Percentiles rank a stretch among this genome's conserved stretches.
Evolutionary conservation across 2,797 vertebrate species (phyloP).

Genomic region (Falco berigora): DNA sequence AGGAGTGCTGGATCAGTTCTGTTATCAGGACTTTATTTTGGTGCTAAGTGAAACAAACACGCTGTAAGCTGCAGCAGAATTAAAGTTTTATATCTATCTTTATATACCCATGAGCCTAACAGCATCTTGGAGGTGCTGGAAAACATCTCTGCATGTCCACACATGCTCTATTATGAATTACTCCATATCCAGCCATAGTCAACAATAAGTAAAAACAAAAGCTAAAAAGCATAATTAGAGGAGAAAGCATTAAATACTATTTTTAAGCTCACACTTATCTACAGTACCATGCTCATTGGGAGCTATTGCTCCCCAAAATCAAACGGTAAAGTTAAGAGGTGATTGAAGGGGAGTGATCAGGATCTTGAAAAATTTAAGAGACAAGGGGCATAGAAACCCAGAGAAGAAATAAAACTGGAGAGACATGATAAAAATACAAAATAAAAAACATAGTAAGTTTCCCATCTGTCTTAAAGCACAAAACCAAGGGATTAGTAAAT

Average conservation of each 20-base stretch:
- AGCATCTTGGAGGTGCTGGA: background rate
- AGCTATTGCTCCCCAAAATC: background rate
- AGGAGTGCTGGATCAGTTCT: background rate
- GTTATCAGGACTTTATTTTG: background rate
- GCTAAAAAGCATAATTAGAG: background rate
- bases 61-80: background rate
- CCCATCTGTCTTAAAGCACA: background rate
- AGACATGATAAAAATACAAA: background rate
- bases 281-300: background rate
- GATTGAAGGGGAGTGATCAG: background rate
- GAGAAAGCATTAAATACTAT: background rate
- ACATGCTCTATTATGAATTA: background rate
- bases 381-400: background rate
- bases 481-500: background rate
- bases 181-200: background rate
- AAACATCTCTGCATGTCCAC: background rate
- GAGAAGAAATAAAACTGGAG: background rate
- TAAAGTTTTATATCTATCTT: background rate
- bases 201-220: background rate
- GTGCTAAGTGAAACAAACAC: background rate
- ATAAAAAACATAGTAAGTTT: background rate
- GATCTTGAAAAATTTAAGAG: background rate
- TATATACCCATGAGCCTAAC: background rate
- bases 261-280: background rate
- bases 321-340: background rate